Evolutionary conservation across 2,797 vertebrate species (phyloP), one percentile per base, ranked within the genome.

Genomic region (Enteromius treurensis): DNA sequence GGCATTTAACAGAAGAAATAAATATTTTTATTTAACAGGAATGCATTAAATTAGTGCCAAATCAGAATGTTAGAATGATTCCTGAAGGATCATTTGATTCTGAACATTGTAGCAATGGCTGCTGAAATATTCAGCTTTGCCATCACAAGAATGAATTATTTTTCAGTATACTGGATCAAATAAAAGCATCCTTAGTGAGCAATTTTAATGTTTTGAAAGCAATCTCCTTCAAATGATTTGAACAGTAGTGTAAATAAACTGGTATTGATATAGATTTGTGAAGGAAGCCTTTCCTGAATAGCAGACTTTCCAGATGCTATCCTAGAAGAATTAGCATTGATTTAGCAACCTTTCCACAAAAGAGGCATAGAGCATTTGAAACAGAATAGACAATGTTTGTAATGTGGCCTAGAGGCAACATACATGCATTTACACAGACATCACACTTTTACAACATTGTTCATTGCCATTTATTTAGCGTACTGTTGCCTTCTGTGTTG

Each of bases 401-500:
- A 26, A 71, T 70, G 23, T 45, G 40, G 68, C 42, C 42, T 17
- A 26, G 42, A 49, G 45, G 8, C 45, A 47, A 70, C 14, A 47
- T 47, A 19, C 47, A 71, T 47, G 69, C 15, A 71, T 71, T 49
- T 49, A 29, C 45, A 11, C 32, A 67, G 45, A 4, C 37, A 49
- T 80, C 51, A 71, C 67, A 80, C 58, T 34, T 21, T 62, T 47
- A 55, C 51, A 37, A 19, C 47, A 47, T 26, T 29, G 14, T 42
- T 45, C n/a, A 23, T 15, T 0, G 2, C 8, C 8, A 73, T 73
- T 47, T 71, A 45, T 34, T 14, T 55, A 37, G 21, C 73, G 58
- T 23, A 58, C 58, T 37, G 51, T 75, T 58, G 14, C 75, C 37
- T 77, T 62, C 74, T 62, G 55, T 77, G 14, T 76, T 76, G 74